Percentiles rank a stretch among this genome's conserved stretches.
Conservation (phyloP, 2,797 vertebrate species). For the Mus spretus region DNA sequence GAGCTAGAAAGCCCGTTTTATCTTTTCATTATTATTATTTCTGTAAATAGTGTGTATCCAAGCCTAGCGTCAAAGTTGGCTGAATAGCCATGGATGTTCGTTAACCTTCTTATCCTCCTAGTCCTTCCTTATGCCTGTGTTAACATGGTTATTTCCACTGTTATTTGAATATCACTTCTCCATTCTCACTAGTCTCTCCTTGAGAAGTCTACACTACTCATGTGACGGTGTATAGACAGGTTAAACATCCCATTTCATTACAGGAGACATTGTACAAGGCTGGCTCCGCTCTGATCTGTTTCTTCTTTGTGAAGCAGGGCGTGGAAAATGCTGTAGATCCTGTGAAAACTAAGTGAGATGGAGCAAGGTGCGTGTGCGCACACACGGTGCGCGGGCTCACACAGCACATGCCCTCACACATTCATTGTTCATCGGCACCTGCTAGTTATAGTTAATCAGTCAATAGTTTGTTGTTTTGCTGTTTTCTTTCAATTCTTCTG, state of each 20-base stretch:
- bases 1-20: not conserved
- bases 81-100: not conserved
- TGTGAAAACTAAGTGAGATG: not conserved
- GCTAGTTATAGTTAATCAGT: not conserved
- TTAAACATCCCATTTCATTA: not conserved
- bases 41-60: not conserved
- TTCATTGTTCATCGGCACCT: not conserved
- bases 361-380: too few relatives aligned
- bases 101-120: not conserved
- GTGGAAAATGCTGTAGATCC: not conserved
- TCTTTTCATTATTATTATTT: not conserved
- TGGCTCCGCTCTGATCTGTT: not conserved
- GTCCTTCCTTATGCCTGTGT: not conserved
- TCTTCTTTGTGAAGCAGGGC: slow-evolving; percentile 16
- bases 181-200: slow-evolving; percentile 9
- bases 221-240: not conserved
- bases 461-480: not conserved
- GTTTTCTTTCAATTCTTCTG: not conserved
- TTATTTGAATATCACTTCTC: slow-evolving; percentile 1
- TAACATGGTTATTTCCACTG: not conserved
- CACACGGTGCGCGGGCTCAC: too few relatives aligned
- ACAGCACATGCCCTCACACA: too few relatives aligned
- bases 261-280: not conserved
- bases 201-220: not conserved
- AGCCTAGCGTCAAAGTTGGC: not conserved